Base-by-base conservation (phyloP, 30 jellyfish, hydroid and myxozoan species). In the Aurelia aurita complex sp. Pacific region DNA sequence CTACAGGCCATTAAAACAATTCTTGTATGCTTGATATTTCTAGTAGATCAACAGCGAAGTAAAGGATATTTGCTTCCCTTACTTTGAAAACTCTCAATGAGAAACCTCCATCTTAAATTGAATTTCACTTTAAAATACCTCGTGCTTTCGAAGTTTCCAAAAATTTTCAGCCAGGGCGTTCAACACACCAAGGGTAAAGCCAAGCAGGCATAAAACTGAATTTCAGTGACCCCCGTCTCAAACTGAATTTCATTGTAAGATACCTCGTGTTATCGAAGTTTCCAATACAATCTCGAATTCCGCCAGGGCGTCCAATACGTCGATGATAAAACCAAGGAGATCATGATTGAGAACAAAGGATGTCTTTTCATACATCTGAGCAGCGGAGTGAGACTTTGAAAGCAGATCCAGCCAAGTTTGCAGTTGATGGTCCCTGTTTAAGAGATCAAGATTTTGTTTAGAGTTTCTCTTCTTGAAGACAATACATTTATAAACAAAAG, bases 221-320 rank as follows among this genome's bases (percentile, higher is more conserved):
- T 23, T 1, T 40, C 10, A 86, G 7, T 62, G 76, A 60, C 57
- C 1, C 8, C 57, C 57, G 12, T 46, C 57, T 46, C 57, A 5
- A 46, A 46, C 15, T 46, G 57, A 46, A 46, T 46, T 46, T 46
- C 57, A 46, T 9, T 46, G 57, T 9, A 46, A 46, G 19, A 94
- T 69, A 6, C 98, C 98, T 53, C 98, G 73, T 3, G 98, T 94
- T 40, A 94, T 89, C 38, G 98, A 94, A 18, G 96, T 72, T 67
- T 94, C 98, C 50, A 94, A 86, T 52, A 72, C 67, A 57, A 94
- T 85, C 1, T 85, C 85, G 60, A 94, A 94, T 59, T 87, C 98
- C 2, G 88, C 88, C 63, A 94, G 65, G 33, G 98, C 96, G 19
- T 88, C 97, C 33, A 94, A 77, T 2, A 94, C 98, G 23, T 89